Evolutionary conservation across 2,113 vertebrate species (phyloP).

Genomic region (Hylia prasina): DNA sequence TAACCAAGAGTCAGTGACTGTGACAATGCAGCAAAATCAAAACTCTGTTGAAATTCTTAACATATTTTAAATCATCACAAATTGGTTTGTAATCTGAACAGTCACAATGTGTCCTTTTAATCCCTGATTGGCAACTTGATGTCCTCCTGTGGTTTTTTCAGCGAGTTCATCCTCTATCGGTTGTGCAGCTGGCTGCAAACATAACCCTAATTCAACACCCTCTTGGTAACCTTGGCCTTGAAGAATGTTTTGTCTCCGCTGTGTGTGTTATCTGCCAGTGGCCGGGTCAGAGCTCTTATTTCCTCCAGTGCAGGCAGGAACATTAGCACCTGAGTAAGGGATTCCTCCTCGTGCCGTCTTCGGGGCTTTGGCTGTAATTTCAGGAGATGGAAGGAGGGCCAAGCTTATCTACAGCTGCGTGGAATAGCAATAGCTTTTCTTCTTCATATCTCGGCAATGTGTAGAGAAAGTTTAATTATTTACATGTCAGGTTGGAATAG

Average conservation of each 20-base stretch:
- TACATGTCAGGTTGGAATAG: not conserved
- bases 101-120: not conserved
- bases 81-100: not conserved
- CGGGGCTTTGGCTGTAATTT: not conserved
- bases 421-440: not conserved
- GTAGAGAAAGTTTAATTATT: slow-evolving; percentile 35
- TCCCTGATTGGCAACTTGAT: not conserved
- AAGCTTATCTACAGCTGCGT: not conserved
- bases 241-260: not conserved
- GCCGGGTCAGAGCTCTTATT: not conserved
- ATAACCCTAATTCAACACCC: not conserved
- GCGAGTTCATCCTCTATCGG: not conserved
- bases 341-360: fast-evolving
- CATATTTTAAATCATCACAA: not conserved
- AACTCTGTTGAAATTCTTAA: not conserved
- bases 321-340: not conserved
- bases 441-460: not conserved
- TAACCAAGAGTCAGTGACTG: not conserved
- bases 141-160: not conserved
- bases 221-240: not conserved
- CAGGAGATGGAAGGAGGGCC: not conserved
- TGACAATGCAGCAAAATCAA: not conserved
- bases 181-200: not conserved
- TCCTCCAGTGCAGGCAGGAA: not conserved
- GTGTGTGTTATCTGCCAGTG: not conserved